These are phyloP conservation scores for Cremastinae sp. DNA, from an alignment of 2,888 invertebrate species.

Conservation along the genomic window DNA sequence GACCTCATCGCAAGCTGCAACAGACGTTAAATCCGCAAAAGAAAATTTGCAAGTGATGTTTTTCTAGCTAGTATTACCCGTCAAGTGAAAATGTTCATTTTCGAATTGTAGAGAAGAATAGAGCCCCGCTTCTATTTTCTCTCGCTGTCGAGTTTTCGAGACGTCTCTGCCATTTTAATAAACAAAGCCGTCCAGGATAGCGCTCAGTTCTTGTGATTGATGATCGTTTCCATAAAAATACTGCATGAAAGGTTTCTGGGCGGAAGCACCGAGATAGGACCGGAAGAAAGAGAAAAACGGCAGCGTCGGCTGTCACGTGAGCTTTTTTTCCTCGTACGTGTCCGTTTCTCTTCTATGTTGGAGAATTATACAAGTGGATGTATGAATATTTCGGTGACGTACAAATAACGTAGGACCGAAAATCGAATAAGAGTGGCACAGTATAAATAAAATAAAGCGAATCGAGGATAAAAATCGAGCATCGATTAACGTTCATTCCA, in stretches of 20 bases:
- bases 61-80: background rate
- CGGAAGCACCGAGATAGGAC: slow-evolving; percentile 13
- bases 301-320: slow-evolving; percentile 9
- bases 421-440: slow-evolving; percentile 30
- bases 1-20: slow-evolving; percentile 5
- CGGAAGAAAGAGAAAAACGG: slow-evolving; percentile 38
- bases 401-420: slow-evolving; percentile 9
- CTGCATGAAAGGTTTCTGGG: slow-evolving; percentile 14
- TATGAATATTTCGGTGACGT: slow-evolving; percentile 19
- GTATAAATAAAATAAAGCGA: slow-evolving; percentile 19
- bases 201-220: slow-evolving; percentile 61
- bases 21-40: slow-evolving; percentile 16
- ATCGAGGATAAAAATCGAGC: slow-evolving; percentile 51
- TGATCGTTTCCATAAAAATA: slow-evolving; percentile 57
- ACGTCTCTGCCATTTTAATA: slow-evolving; percentile 66
- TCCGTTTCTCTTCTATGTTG: slow-evolving; percentile 18
- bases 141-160: background rate
- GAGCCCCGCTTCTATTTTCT: no score
- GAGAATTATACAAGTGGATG: slow-evolving; percentile 24
- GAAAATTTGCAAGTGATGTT: slow-evolving; percentile 14
- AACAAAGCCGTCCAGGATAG: slow-evolving; percentile 61
- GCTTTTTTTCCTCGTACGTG: background rate
- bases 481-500: slow-evolving; percentile 53
- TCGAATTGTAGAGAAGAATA: no score
- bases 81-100: no score